phyloP scores from a whole-genome alignment of 1,140 invertebrate genomes.

The Ips typographus region DNA sequence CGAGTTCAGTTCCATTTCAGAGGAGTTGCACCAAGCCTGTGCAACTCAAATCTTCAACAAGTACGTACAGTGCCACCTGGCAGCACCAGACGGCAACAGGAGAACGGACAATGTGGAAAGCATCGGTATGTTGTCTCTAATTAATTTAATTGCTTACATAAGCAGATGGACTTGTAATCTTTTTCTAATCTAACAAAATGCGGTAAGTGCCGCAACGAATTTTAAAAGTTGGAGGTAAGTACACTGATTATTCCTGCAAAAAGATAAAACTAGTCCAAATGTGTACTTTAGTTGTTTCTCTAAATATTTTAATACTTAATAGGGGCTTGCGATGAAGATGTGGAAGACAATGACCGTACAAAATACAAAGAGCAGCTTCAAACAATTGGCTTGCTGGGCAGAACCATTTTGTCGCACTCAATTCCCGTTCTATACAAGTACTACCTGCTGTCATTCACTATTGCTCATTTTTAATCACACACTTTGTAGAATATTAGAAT shows the following conservation, averaged over 20 bases:
- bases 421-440: constrained; percentile 58
- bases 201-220: not conserved
- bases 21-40: constrained; percentile 54
- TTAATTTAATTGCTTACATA: no score
- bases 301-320: constrained; percentile 10
- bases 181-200: not conserved
- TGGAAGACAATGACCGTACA: constrained; percentile 69
- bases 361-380: constrained; percentile 71
- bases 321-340: constrained; percentile 55
- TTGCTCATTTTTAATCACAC: constrained; percentile 7
- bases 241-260: not conserved
- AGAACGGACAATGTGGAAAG: constrained; percentile 46
- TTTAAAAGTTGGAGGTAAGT: not conserved
- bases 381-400: constrained; percentile 60
- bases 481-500: constrained; percentile 62
- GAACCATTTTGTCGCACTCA: constrained; percentile 57
- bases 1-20: constrained; percentile 51
- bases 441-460: constrained; percentile 3
- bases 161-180: not conserved
- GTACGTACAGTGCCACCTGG: constrained; percentile 79
- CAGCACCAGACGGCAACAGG: constrained; percentile 77
- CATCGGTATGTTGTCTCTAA: not conserved
- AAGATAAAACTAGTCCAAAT: not conserved
- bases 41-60: constrained; percentile 70
- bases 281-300: not conserved